Percentiles rank a stretch among this genome's conserved stretches.
Evolutionary conservation across 2,113 vertebrate genomes (phyloP).

Genomic region (Gnathonemus echidnorhynchus): DNA sequence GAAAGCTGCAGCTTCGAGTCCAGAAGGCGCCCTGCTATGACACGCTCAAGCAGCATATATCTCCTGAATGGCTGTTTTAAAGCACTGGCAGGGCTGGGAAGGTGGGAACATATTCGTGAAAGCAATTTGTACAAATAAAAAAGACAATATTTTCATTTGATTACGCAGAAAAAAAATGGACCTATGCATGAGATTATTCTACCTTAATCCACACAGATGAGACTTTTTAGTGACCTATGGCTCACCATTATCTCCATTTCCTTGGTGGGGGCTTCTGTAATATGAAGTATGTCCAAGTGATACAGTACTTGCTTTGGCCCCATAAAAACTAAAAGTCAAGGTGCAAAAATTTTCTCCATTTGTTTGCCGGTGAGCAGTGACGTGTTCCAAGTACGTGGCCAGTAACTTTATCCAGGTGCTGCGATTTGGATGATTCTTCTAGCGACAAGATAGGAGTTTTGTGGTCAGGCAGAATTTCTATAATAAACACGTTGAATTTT

Average conservation of each 20-base stretch:
- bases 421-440: background rate
- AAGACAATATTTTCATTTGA: background rate
- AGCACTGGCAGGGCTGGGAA: background rate
- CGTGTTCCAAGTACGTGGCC: background rate
- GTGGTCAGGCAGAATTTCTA: background rate
- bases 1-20: background rate
- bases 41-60: background rate
- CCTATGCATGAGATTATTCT: background rate
- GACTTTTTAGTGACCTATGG: background rate
- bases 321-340: background rate
- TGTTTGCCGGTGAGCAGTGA: background rate
- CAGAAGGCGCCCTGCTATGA: background rate
- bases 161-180: background rate
- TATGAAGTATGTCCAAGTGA: background rate
- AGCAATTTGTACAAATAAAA: background rate
- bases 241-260: background rate
- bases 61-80: background rate
- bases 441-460: background rate
- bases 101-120: background rate
- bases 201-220: background rate
- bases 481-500: background rate
- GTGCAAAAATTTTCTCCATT: background rate
- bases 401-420: background rate
- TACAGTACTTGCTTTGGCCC: background rate
- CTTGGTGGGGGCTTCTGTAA: background rate